Base-by-base conservation (phyloP, 1,140 invertebrate species). In the Vollenhovia emeryi region DNA sequence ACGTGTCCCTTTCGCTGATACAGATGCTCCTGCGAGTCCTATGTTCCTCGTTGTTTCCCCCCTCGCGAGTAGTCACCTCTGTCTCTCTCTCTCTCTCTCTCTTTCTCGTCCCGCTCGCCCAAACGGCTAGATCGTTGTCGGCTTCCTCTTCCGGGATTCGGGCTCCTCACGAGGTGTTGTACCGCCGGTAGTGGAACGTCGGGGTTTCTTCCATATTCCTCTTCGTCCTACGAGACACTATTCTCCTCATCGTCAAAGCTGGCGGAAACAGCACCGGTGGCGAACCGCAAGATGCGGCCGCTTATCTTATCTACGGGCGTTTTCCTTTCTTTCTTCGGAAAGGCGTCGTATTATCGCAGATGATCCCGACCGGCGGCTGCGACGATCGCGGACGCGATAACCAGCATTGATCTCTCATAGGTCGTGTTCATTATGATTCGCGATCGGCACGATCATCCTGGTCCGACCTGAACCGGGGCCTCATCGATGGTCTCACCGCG, bases 81-180 rank as follows among this genome's bases (percentile, higher is more conserved):
- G n/a, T n/a, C n/a, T n/a, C n/a, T n/a, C n/a, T n/a, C n/a, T n/a
- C n/a, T n/a, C n/a, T n/a, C n/a, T n/a, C n/a, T n/a, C n/a, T n/a
- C n/a, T 36, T 3, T 66, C 21, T 40, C 68, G 52, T 43, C 76
- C 62, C 82, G 66, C 71, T 78, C 85, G 74, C 59, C n/a, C 79
- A 84, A 43, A 55, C 43, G 24, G 24, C 55, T 36, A 11, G 52
- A 62, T 52, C 11, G 24, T n/a, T 7, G 24, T 55, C 24, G 18
- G 27, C 21, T 50, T 18, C 30, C 27, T 45, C 36, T 64, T 62
- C 21, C 45, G n/a, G n/a, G 33, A 27, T 21, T 80, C 66, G 30
- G 48, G 11, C 48, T 40, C 18, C 86, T 92, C 91, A 92, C 84
- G 89, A 92, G 33, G 87, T 87, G 84, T 89, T 91, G 89, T 91